These are phyloP conservation scores for Stomatorhinus walkeri DNA, from an alignment of 2,797 vertebrate species.

Conservation along the genomic window DNA sequence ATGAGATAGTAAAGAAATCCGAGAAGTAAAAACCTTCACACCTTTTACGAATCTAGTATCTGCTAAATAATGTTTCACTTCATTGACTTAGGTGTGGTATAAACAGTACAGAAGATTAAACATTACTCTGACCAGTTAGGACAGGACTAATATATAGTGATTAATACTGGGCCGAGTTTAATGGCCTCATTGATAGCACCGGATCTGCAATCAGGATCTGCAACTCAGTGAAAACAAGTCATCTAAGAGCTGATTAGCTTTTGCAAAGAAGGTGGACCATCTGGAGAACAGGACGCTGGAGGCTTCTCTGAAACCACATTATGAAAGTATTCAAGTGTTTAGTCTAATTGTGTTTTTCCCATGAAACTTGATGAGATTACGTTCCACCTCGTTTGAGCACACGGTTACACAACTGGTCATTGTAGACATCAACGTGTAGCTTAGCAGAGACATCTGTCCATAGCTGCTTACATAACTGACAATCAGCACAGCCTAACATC, in stretches of 20 bases:
- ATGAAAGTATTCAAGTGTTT: neutral
- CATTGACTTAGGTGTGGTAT: neutral
- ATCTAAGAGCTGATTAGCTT: neutral
- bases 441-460: neutral
- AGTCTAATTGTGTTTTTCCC: slow-evolving; percentile 3
- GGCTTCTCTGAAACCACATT: neutral
- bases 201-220: neutral
- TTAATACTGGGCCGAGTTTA: neutral
- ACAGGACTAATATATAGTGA: neutral
- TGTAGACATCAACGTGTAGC: neutral
- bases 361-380: neutral
- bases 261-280: neutral
- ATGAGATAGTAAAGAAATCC: neutral
- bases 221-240: neutral
- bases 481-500: neutral
- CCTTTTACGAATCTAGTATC: too few species aligned
- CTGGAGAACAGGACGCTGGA: neutral
- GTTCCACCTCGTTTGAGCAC: neutral
- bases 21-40: neutral
- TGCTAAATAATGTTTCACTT: neutral
- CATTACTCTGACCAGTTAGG: neutral
- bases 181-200: neutral
- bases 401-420: neutral
- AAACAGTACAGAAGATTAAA: neutral
- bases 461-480: neutral